Evolutionary conservation across 64 coral and sea anemone species (phyloP).

Genomic region (Astreopora myriophthalma): DNA sequence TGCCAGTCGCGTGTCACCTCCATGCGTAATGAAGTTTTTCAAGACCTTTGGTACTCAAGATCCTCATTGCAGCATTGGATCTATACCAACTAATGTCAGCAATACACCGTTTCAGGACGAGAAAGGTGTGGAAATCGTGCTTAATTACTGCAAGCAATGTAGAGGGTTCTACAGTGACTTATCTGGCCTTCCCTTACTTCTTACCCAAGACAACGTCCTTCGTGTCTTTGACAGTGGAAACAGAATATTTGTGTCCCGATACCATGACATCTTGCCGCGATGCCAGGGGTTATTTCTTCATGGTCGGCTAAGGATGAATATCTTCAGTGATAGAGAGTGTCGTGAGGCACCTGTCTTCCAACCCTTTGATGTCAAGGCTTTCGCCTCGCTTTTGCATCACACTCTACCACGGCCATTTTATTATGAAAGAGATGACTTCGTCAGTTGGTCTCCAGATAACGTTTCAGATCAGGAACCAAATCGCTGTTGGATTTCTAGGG

Average conservation of each 20-base stretch:
- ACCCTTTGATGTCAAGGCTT: slow-evolving; percentile 35
- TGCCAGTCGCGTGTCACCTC: neutral
- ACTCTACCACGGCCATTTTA: neutral
- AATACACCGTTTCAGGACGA: slow-evolving; percentile 14
- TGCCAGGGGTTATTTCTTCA: slow-evolving; percentile 45
- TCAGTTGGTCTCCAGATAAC: neutral
- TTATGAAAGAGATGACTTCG: neutral
- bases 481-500: neutral
- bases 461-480: neutral
- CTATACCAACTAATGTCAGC: neutral
- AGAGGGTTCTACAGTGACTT: neutral
- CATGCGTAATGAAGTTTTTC: slow-evolving; percentile 16
- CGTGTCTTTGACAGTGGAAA: neutral
- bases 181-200: slow-evolving; percentile 42
- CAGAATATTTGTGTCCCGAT: slow-evolving; percentile 7
- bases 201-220: slow-evolving; percentile 60
- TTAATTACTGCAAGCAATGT: slow-evolving; percentile 22
- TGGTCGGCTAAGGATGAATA: neutral
- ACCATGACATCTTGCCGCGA: slow-evolving; percentile 13
- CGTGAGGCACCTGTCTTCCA: neutral
- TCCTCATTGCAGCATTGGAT: neutral
- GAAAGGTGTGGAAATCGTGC: neutral
- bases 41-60: neutral
- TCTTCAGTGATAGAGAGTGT: neutral
- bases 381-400: slow-evolving; percentile 7